phyloP scores from a whole-genome alignment of 2,797 vertebrate genomes.

The Urophycis tenuis region DNA sequence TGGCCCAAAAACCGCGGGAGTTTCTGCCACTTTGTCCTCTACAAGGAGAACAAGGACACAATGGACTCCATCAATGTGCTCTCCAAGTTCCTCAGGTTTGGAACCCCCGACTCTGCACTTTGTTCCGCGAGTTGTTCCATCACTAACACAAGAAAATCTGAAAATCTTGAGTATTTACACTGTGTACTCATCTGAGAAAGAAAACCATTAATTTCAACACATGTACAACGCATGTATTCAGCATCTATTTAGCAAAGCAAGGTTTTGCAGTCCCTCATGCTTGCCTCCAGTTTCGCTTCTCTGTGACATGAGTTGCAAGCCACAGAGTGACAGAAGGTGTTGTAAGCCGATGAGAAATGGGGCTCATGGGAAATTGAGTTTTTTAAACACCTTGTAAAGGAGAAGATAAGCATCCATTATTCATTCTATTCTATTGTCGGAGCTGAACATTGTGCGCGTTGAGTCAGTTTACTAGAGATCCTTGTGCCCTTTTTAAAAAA shows the following conservation, averaged over 20 bases:
- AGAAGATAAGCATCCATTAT: not conserved
- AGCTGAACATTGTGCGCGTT: not conserved
- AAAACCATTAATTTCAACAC: not conserved
- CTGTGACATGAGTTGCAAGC: not conserved
- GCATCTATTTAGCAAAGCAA: not conserved
- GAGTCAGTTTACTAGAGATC: not conserved
- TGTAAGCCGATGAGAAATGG: not conserved
- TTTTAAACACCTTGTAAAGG: not conserved
- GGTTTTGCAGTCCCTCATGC: not conserved
- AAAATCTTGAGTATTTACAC: not conserved
- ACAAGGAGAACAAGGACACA: slow-evolving; percentile 99
- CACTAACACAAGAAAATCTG: not conserved
- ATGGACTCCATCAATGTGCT: slow-evolving; percentile 98
- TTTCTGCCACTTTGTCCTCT: slow-evolving; percentile 94
- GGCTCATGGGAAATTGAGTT: not conserved
- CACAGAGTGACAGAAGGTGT: not conserved
- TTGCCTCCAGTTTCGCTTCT: not conserved
- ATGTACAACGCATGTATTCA: not conserved
- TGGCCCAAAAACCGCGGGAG: slow-evolving; percentile 96
- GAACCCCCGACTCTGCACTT: not conserved
- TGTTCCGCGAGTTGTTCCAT: not conserved
- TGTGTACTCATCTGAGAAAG: not conserved
- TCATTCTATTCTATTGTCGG: not conserved
- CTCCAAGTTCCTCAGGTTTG: slow-evolving; percentile 94
- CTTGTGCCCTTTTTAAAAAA: not conserved